A percentile compares a stretch with the other conserved stretches of the same genome.
These are phyloP conservation scores for Dendrolimus kikuchii DNA, from an alignment of 1,140 invertebrate genomes.

Conservation along the genomic window DNA sequence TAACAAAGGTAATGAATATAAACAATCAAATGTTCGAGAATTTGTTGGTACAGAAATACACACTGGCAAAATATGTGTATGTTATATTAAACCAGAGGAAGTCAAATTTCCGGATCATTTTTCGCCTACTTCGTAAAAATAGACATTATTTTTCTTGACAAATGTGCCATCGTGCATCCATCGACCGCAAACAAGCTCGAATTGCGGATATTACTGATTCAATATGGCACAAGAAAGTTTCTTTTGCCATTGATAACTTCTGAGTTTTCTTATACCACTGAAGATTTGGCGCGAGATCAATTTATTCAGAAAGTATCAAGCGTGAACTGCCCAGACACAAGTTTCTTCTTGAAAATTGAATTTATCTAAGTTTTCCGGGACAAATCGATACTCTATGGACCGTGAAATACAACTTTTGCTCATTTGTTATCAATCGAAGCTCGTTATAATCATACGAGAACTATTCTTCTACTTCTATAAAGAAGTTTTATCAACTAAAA, in stretches of 20 bases:
- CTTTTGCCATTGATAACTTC: conserved; percentile 34
- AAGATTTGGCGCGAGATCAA: conserved; percentile 44
- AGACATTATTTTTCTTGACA: conserved; percentile 19
- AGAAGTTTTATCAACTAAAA: too few species aligned
- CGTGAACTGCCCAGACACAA: conserved; percentile 47
- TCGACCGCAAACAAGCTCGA: conserved; percentile 19
- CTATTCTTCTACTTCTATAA: background rate
- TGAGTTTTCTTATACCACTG: conserved; percentile 35
- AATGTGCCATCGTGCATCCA: conserved; percentile 11
- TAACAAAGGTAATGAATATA: too few species aligned
- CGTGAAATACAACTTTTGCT: conserved; percentile 56
- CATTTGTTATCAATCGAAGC: conserved; percentile 42
- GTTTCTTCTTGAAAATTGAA: conserved; percentile 58
- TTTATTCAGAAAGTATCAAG: conserved; percentile 62
- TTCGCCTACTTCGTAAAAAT: conserved; percentile 7
- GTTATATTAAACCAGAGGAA: conserved; percentile 9
- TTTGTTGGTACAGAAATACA: too few species aligned
- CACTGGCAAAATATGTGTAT: too few species aligned
- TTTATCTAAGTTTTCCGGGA: conserved; percentile 58
- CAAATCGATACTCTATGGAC: conserved; percentile 60
- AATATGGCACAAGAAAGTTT: conserved; percentile 26
- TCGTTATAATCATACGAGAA: conserved; percentile 29
- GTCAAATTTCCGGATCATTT: conserved; percentile 20
- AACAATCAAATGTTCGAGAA: too few species aligned
- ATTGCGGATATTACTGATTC: conserved; percentile 29